A percentile compares a stretch with the other conserved stretches of the same genome.
phyloP scores from a whole-genome alignment of 2,888 invertebrate genomes.

The Drosophila colorata region DNA sequence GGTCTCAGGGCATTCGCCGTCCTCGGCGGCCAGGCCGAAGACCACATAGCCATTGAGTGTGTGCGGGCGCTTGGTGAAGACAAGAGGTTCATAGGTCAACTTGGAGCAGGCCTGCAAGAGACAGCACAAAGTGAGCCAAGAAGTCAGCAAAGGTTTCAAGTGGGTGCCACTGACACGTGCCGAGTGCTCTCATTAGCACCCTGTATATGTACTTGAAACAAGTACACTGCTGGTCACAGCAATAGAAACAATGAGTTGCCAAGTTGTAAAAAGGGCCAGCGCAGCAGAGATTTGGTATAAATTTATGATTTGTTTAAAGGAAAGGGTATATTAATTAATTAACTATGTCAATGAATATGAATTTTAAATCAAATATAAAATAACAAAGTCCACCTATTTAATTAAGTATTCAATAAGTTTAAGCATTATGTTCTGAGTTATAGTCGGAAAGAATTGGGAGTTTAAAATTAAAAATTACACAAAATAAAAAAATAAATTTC shows the following conservation, averaged over 20 bases:
- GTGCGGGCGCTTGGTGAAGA: conserved; percentile 84
- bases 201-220: conserved; percentile 11
- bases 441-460: no score
- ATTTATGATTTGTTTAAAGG: no score
- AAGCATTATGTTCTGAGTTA: no score
- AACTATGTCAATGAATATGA: no score
- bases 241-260: not conserved
- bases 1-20: conserved; percentile 77
- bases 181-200: conserved; percentile 55
- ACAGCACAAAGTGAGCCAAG: conserved; percentile 11
- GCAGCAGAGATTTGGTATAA: no score
- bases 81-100: conserved; percentile 83
- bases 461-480: no score
- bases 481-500: no score
- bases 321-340: no score
- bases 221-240: conserved; percentile 24
- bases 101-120: conserved; percentile 81
- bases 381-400: no score
- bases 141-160: conserved; percentile 41
- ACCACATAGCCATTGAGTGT: conserved; percentile 81
- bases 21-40: conserved; percentile 80
- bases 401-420: no score
- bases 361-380: no score
- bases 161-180: conserved; percentile 27
- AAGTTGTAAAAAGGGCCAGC: no score